phyloP scores from a whole-genome alignment of 2,888 invertebrate species.

The Plebejus argus region DNA sequence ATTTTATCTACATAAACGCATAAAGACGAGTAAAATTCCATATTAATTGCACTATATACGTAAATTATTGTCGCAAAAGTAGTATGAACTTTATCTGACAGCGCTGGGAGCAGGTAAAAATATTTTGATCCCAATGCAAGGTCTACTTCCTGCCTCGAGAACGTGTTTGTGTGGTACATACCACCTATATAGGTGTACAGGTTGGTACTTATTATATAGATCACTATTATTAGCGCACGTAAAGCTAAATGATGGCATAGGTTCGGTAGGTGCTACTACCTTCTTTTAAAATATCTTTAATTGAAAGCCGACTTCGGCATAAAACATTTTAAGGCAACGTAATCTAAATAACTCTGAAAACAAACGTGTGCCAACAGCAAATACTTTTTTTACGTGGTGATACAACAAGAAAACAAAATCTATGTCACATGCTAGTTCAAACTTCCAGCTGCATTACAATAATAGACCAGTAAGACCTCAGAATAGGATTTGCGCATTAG shows the following conservation, averaged over 20 bases:
- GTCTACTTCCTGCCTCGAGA: slow-evolving; percentile 31
- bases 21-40: slow-evolving; percentile 14
- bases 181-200: neutral
- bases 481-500: slow-evolving; percentile 3
- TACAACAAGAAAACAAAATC: neutral
- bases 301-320: no score
- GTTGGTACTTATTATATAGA: slow-evolving; percentile 12
- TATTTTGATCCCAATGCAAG: slow-evolving; percentile 27
- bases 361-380: no score
- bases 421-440: neutral
- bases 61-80: slow-evolving; percentile 6
- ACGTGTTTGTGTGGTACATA: slow-evolving; percentile 26
- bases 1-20: slow-evolving; percentile 16
- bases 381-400: no score
- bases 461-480: neutral
- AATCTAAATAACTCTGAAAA: no score
- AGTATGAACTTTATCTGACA: slow-evolving; percentile 20
- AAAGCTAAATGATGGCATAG: neutral
- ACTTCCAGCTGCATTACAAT: neutral
- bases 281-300: neutral
- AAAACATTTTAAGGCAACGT: no score
- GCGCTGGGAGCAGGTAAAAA: slow-evolving; percentile 24
- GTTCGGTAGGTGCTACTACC: neutral
- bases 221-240: neutral
- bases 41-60: slow-evolving; percentile 14